Base-by-base conservation (phyloP, 2,888 invertebrate genomes). In the Piscicola geometra region DNA sequence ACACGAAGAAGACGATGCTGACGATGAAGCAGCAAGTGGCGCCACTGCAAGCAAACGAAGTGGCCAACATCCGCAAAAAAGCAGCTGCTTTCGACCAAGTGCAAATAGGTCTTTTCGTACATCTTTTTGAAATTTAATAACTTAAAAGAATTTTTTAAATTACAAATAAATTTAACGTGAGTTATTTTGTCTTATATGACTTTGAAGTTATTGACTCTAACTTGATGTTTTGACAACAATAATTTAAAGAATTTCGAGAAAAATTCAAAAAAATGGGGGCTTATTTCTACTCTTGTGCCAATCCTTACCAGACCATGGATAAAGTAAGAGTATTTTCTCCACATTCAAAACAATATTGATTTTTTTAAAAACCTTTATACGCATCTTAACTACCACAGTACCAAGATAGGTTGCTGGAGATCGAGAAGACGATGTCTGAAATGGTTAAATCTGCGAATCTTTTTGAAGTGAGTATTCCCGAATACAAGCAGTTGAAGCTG, bases 21-120 rank as follows among this genome's bases (percentile, higher is more conserved):
- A 92, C 92, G 52, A 92, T 94, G 1, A 95, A 95, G 84, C 95
- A 95, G 84, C 93, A 93, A 86, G 94, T 97, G 35, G 94, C 94
- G 5, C 96, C 97, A 0, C 86, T 97, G 56, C 95, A 96, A 87
- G 94, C 96, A 41, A 90, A 91, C 12, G 96, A 97, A 88, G 95
- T 97, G 1, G 90, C 93, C 18, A 91, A 92, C 80, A 93, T 97
- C 74, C 89, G 95, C 60, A 92, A 92, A 82, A 92, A 92, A 83
- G 92, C 94, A 80, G 88, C 90, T 0, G 89, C 90, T 0, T 97
- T 97, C 84, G 97, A 97, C 84, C 87, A 89, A 1, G 79, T 90
- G 79, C 91, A 95, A 74, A 89, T 89, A 66, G 67, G 67, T 67
- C 3, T 64, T n/a, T n/a, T n/a, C n/a, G n/a, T n/a, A n/a, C n/a